Percentiles rank a stretch among this genome's conserved stretches.
These are phyloP conservation scores for Delia radicum DNA, from an alignment of 1,140 invertebrate genomes.

Conservation along the genomic window DNA sequence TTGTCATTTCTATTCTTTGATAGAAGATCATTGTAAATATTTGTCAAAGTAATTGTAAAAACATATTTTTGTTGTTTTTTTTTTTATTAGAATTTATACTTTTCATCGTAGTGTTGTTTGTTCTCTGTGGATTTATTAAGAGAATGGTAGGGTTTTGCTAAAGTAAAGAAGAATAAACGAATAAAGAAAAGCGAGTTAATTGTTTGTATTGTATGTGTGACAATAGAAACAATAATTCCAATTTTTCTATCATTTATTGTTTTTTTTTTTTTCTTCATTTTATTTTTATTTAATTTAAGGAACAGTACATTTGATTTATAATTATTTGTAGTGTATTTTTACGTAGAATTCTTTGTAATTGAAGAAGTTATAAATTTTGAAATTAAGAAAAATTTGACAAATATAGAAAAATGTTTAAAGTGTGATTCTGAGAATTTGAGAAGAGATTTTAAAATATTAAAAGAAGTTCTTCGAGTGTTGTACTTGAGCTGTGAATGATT, in stretches of 20 bases:
- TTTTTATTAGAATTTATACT: background rate
- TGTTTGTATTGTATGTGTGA: slow-evolving; percentile 14
- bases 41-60: slow-evolving; percentile 21
- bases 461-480: background rate
- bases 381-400: background rate
- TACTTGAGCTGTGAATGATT: background rate
- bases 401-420: background rate
- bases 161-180: background rate
- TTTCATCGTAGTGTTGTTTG: background rate
- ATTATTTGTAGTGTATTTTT: slow-evolving; percentile 8
- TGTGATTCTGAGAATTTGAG: background rate
- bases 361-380: background rate
- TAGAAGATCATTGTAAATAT: slow-evolving; percentile 16
- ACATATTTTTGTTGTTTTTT: background rate
- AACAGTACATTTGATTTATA: slow-evolving; percentile 13
- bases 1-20: background rate
- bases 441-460: too few species aligned
- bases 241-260: background rate
- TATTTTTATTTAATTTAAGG: background rate
- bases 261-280: background rate
- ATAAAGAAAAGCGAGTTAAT: slow-evolving; percentile 4
- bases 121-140: background rate
- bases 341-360: background rate
- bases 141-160: background rate
- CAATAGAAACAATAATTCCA: slow-evolving; percentile 18